phyloP scores from a whole-genome alignment of 2,888 invertebrate species.

The Eilema sororculum region DNA sequence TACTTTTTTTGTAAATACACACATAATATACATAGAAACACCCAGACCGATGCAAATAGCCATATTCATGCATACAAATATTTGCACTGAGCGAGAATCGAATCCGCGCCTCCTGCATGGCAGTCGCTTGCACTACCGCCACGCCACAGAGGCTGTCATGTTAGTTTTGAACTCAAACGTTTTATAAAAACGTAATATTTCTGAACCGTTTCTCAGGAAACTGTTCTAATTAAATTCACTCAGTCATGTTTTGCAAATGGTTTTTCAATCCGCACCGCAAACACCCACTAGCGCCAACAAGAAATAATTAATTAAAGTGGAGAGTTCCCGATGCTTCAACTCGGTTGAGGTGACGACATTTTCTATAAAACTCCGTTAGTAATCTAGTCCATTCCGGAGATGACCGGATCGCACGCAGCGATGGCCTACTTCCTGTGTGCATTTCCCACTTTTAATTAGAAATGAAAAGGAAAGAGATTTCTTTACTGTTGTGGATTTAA shows the following conservation, averaged over 20 bases:
- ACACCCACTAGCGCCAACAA: conserved; percentile 20
- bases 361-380: conserved; percentile 42
- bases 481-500: conserved; percentile 29
- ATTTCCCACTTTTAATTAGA: conserved; percentile 52
- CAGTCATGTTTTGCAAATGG: conserved; percentile 1
- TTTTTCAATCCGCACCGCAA: conserved; percentile 12
- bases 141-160: no score
- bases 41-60: no score
- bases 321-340: conserved; percentile 26
- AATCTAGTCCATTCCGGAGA: conserved; percentile 45
- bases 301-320: conserved; percentile 48
- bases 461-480: conserved; percentile 42
- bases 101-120: no score
- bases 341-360: conserved; percentile 38
- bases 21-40: no score
- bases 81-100: no score
- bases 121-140: no score
- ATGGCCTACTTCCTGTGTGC: conserved; percentile 43
- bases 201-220: neutral
- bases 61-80: no score
- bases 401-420: conserved; percentile 47
- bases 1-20: no score
- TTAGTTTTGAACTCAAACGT: no score
- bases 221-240: conserved; percentile 15
- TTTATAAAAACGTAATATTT: neutral